phyloP scores from a whole-genome alignment of 2,113 vertebrate species.

The Cynopterus brachyotis region DNA sequence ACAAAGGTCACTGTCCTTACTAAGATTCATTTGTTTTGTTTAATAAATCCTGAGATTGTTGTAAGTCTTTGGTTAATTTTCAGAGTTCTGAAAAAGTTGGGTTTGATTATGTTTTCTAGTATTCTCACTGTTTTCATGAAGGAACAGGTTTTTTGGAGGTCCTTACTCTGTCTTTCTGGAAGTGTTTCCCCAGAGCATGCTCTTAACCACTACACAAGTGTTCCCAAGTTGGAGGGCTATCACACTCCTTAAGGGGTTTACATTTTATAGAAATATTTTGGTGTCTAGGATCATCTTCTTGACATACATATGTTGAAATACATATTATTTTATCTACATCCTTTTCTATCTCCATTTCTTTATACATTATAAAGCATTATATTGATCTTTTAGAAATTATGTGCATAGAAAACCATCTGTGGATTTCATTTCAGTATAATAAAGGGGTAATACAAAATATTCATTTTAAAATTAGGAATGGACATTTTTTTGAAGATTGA shows the following conservation, averaged over 20 bases:
- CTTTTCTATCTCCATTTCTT: background rate
- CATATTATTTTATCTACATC: background rate
- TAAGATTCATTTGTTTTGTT: background rate
- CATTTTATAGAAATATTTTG: background rate
- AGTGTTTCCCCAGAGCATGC: background rate
- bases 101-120: background rate
- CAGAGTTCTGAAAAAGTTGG: background rate
- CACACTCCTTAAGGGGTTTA: background rate
- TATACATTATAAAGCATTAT: background rate
- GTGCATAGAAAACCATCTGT: background rate
- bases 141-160: background rate
- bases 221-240: background rate
- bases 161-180: background rate
- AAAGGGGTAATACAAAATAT: background rate
- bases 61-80: background rate
- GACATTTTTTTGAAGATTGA: background rate
- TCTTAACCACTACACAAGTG: background rate
- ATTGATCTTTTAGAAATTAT: background rate
- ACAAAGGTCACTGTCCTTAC: background rate
- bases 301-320: background rate
- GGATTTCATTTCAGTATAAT: background rate
- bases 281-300: background rate
- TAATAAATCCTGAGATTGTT: background rate
- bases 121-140: background rate
- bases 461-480: background rate